These are phyloP conservation scores for Yponomeuta malinellus DNA, from an alignment of 2,888 invertebrate genomes.

Conservation along the genomic window DNA sequence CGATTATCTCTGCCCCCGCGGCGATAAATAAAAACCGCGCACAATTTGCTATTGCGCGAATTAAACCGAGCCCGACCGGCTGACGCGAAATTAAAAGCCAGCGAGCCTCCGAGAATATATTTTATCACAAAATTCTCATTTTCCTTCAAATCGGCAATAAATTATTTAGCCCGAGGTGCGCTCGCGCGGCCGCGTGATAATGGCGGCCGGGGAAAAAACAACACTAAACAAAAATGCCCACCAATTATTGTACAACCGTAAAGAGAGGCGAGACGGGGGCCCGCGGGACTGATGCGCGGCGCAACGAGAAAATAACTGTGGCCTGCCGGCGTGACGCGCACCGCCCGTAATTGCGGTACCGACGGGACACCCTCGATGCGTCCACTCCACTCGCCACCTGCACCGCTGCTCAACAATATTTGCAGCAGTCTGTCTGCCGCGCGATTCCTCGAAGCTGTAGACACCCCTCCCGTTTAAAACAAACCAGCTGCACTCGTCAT, in stretches of 20 bases:
- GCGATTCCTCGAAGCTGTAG: not conserved
- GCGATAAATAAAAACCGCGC: slow-evolving; percentile 10
- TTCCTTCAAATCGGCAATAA: slow-evolving; percentile 62
- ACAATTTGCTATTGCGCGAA: slow-evolving; percentile 10
- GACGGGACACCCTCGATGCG: slow-evolving; percentile 1
- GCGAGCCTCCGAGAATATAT: slow-evolving; percentile 34
- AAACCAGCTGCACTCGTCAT: not conserved
- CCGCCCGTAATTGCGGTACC: slow-evolving; percentile 6
- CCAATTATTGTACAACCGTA: slow-evolving; percentile 48
- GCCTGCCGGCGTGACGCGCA: slow-evolving; percentile 14
- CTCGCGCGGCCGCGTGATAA: slow-evolving; percentile 47
- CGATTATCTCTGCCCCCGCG: slow-evolving; percentile 7
- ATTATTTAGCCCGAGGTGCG: slow-evolving; percentile 53
- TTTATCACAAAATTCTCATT: slow-evolving; percentile 57
- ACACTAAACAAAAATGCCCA: slow-evolving; percentile 54
- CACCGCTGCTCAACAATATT: too few species aligned
- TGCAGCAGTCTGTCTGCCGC: not conserved
- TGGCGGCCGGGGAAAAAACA: slow-evolving; percentile 33
- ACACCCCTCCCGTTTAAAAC: not conserved
- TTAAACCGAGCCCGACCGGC: slow-evolving; percentile 7
- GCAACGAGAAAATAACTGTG: slow-evolving; percentile 14
- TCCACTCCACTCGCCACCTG: not conserved
- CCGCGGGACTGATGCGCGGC: slow-evolving; percentile 26
- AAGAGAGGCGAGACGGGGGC: slow-evolving; percentile 26
- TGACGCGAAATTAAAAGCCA: slow-evolving; percentile 20